Base-by-base conservation (phyloP, 2,888 invertebrate species). In the Metellina segmentata region DNA sequence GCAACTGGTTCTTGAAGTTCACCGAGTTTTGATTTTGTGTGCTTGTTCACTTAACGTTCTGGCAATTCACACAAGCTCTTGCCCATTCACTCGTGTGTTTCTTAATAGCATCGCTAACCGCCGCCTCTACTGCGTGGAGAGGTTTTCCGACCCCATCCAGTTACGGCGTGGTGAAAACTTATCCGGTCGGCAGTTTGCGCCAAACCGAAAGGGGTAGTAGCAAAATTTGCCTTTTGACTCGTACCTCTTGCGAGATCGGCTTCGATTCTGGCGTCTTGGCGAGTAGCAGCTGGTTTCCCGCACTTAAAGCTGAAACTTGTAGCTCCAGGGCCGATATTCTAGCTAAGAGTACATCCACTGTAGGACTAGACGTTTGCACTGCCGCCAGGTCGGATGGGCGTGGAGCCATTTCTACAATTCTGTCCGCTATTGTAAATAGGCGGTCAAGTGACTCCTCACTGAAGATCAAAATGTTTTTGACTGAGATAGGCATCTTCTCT, bases 51-150 rank as follows among this genome's bases (percentile, higher is more conserved):
- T 34, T 34, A 34, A 34, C 34, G 1, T 34, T 34, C 4, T 34
- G 34, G 4, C 34, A 34, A 4, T 34, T 34, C 34, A 34, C 34
- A 34, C 34, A 34, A 93, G 16, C 85, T 72, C 8, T 34, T 13
- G 6, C 34, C 20, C 51, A 93, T 93, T 69, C 69, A 51, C 7
- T 75, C 77, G 51, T 72, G 13, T 88, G 52, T 7, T 48, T n/a
- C 48, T 11, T 53, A 4, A 6, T 53, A n/a, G n/a, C n/a, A n/a
- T n/a, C n/a, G n/a, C n/a, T n/a, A n/a, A n/a, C n/a, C n/a, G n/a
- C n/a, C n/a, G n/a, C n/a, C n/a, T n/a, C 34, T 34, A 34, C 34
- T 34, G 34, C 34, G 4, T 34, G 34, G 34, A 34, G 34, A 1
- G 34, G 34, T 34, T 34, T 34, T 34, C 34, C 4, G 34, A 4